phyloP scores from a whole-genome alignment of 1,140 invertebrate genomes.

The Lanistes nyassanus region DNA sequence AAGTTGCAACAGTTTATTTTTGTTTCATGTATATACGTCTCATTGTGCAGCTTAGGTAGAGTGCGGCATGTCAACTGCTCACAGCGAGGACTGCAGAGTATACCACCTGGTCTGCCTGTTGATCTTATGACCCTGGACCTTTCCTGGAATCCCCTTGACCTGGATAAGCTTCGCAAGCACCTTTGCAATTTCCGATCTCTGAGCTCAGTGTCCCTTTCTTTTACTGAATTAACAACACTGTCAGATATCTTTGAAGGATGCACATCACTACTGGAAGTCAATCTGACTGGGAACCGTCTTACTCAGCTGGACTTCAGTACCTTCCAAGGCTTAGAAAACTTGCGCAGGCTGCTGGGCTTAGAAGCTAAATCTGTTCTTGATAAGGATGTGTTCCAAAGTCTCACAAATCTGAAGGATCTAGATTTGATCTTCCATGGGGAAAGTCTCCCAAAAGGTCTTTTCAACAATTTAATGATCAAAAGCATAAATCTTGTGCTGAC shows the following conservation, averaged over 20 bases:
- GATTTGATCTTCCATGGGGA: conserved; percentile 17
- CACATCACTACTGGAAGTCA: conserved; percentile 16
- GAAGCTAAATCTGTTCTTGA: conserved; percentile 7
- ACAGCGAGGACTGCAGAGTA: neutral
- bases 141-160: conserved; percentile 24
- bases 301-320: conserved; percentile 8
- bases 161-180: conserved; percentile 11
- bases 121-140: conserved; percentile 26
- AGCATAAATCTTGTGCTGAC: conserved; percentile 21
- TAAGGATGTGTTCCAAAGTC: conserved; percentile 12
- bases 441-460: conserved; percentile 17
- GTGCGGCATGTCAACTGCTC: conserved; percentile 28
- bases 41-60: conserved; percentile 11
- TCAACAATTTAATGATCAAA: conserved; percentile 15
- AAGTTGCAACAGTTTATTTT: no score
- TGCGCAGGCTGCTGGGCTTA: conserved; percentile 23
- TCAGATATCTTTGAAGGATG: conserved; percentile 16
- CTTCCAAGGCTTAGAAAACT: conserved; percentile 20
- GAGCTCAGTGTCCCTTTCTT: conserved; percentile 19
- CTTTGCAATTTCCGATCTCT: conserved; percentile 23
- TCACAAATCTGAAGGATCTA: conserved; percentile 23
- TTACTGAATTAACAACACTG: conserved; percentile 20
- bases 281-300: conserved; percentile 27
- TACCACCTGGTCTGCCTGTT: conserved; percentile 16
- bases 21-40: neutral